Evolutionary conservation across 2,888 invertebrate genomes (phyloP).

Genomic region (Euphydryas editha): DNA sequence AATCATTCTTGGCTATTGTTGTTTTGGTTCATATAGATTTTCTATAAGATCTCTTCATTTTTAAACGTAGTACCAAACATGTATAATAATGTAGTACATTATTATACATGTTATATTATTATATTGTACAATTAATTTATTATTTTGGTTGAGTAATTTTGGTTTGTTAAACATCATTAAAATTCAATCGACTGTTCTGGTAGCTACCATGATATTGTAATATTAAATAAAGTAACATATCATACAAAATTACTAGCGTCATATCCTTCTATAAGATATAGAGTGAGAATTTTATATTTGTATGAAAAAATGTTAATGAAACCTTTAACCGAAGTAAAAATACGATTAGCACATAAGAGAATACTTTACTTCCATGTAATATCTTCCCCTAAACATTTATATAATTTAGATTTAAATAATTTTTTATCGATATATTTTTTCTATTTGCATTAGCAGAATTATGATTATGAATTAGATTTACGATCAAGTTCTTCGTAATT

Average conservation of each 20-base stretch:
- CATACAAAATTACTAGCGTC: conserved; percentile 57
- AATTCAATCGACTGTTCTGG: neutral
- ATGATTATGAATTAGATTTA: conserved; percentile 3
- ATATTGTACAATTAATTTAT: too few species aligned
- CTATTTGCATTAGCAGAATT: neutral
- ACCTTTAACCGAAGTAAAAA: conserved; percentile 18
- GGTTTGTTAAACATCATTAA: neutral
- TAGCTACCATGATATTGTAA: conserved; percentile 1
- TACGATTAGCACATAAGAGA: conserved; percentile 34
- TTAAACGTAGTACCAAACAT: conserved; percentile 10
- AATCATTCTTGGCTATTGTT: conserved; percentile 64
- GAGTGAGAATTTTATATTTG: conserved; percentile 63
- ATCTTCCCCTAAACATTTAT: conserved; percentile 18
- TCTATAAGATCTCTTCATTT: conserved; percentile 55
- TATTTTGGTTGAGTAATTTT: too few species aligned
- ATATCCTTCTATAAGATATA: conserved; percentile 62
- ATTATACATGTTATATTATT: too few species aligned
- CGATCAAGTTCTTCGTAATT: neutral
- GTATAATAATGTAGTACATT: neutral
- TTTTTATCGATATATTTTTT: conserved; percentile 6
- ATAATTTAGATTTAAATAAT: neutral
- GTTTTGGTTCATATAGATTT: conserved; percentile 70
- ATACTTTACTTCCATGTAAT: conserved; percentile 25
- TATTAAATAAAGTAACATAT: conserved; percentile 59
- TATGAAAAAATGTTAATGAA: conserved; percentile 45